These are phyloP conservation scores for Shargacucullia verbasci DNA, from an alignment of 2,888 invertebrate genomes.

Conservation along the genomic window DNA sequence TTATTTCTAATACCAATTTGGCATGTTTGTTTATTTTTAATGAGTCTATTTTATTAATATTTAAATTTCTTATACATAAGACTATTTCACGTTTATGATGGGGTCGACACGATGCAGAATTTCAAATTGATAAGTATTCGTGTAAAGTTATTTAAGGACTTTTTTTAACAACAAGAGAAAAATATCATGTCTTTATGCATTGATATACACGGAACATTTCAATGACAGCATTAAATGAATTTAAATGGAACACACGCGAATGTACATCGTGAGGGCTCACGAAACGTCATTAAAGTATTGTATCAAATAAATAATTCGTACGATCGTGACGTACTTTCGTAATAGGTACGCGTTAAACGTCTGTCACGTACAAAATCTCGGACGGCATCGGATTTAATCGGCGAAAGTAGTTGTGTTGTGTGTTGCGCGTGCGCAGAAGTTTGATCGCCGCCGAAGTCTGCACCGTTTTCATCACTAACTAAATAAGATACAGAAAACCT, in stretches of 20 bases:
- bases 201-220: conserved; percentile 1
- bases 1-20: conserved; percentile 22
- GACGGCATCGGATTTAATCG: conserved; percentile 77
- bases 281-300: conserved; percentile 40
- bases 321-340: conserved; percentile 66
- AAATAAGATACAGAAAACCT: conserved; percentile 20
- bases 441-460: conserved; percentile 60
- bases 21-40: conserved; percentile 22
- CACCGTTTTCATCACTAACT: neutral
- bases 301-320: conserved; percentile 55
- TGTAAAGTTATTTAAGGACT: conserved; percentile 16
- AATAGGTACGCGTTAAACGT: conserved; percentile 69
- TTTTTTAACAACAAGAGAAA: conserved; percentile 13
- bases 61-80: conserved; percentile 26
- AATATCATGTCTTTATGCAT: conserved; percentile 8
- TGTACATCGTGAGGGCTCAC: conserved; percentile 28
- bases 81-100: conserved; percentile 15
- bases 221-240: conserved; percentile 12
- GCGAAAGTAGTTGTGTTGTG: conserved; percentile 85
- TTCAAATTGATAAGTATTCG: too few relatives aligned
- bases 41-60: conserved; percentile 21
- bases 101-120: conserved; percentile 13
- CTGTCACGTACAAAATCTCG: conserved; percentile 75
- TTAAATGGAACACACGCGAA: conserved; percentile 6
- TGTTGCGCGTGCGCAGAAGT: conserved; percentile 77